A percentile compares a stretch with the other conserved stretches of the same genome.
phyloP scores from a whole-genome alignment of 2,113 vertebrate genomes.

The Pachypanchax playfairii region DNA sequence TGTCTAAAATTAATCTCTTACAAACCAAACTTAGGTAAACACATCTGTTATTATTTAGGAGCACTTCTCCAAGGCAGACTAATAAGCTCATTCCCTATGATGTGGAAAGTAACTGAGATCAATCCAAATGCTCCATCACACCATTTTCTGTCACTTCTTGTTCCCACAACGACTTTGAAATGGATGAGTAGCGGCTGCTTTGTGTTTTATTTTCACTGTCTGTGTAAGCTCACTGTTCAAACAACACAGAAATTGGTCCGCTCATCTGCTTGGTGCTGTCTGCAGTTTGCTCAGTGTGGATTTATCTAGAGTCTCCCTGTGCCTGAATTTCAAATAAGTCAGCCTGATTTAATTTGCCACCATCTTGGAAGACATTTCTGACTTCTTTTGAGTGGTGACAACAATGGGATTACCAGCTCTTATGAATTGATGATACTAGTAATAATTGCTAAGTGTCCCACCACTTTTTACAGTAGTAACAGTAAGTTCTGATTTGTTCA shows the following conservation, averaged over 20 bases:
- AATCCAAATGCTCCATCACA: constrained; percentile 13
- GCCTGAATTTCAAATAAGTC: constrained; percentile 55
- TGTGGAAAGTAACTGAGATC: constrained; percentile 39
- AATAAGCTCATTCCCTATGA: constrained; percentile 1
- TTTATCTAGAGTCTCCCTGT: constrained; percentile 38
- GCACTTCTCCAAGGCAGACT: constrained; percentile 2
- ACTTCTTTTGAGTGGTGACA: constrained; percentile 15
- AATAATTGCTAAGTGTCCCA: constrained; percentile 24
- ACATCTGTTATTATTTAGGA: not conserved
- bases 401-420: constrained; percentile 36
- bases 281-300: constrained; percentile 50
- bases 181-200: constrained; percentile 48
- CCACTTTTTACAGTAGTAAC: constrained; percentile 12
- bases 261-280: constrained; percentile 44
- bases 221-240: constrained; percentile 56
- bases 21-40: constrained; percentile 1
- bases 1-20: not conserved
- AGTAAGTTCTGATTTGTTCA: constrained; percentile 39
- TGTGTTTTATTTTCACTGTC: constrained; percentile 55
- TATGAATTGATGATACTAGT: constrained; percentile 12
- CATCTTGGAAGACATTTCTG: constrained; percentile 45
- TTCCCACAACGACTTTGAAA: constrained; percentile 44
- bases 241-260: constrained; percentile 43
- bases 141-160: constrained; percentile 33
- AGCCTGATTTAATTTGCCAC: constrained; percentile 38